These are phyloP conservation scores for Euthynnus affinis DNA, from an alignment of 2,797 vertebrate species.

Conservation along the genomic window DNA sequence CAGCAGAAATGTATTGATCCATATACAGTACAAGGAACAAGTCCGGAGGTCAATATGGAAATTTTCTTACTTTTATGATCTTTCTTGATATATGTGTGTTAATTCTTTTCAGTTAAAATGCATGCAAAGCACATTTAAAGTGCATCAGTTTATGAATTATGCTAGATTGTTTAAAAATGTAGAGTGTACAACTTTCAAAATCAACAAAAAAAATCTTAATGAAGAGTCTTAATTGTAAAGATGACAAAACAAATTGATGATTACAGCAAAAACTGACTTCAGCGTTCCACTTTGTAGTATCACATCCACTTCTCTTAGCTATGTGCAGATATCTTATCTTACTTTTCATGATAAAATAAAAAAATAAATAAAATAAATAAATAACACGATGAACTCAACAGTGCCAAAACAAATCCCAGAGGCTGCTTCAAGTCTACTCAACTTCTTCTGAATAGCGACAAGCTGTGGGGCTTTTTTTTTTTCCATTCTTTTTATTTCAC, in stretches of 20 bases:
- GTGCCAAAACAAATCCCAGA: not conserved
- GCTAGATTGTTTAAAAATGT: too few relatives aligned
- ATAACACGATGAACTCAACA: too few relatives aligned
- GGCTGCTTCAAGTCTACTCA: conserved; percentile 9
- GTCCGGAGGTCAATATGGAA: not conserved
- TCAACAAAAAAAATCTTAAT: too few relatives aligned
- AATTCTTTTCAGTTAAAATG: not conserved
- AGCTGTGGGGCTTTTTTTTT: conserved; percentile 17
- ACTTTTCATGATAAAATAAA: too few relatives aligned
- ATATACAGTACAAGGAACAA: not conserved
- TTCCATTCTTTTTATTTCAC: conserved; percentile 12
- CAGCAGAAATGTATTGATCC: conserved; percentile 10
- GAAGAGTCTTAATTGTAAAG: not conserved
- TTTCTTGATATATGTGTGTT: too few relatives aligned
- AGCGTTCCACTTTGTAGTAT: too few relatives aligned
- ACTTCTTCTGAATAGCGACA: not conserved
- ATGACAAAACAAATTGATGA: not conserved
- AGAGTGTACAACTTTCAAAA: too few relatives aligned
- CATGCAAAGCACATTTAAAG: not conserved
- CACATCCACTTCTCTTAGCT: not conserved
- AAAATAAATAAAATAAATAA: too few relatives aligned
- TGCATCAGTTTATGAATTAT: not conserved
- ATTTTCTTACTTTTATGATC: not conserved
- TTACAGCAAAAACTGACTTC: not conserved
- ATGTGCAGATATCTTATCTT: not conserved